Evolutionary conservation across 2,113 vertebrate genomes (phyloP).

Genomic region (Macquaria ambigua): DNA sequence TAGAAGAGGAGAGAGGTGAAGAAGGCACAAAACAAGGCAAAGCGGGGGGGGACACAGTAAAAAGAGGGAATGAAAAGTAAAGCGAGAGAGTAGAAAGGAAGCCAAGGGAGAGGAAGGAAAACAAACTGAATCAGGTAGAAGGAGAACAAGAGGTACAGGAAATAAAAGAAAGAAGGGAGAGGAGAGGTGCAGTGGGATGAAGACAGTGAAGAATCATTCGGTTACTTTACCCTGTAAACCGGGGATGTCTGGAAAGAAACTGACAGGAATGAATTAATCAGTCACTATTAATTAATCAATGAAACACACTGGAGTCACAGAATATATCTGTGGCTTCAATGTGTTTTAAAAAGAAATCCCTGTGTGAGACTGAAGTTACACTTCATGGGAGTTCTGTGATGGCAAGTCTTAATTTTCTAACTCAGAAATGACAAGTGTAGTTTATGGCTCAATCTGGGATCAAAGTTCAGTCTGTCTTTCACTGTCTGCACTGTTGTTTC

Average conservation of each 20-base stretch:
- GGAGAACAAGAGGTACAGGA: neutral
- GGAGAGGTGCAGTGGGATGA: neutral
- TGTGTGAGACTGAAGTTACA: neutral
- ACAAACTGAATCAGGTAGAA: neutral
- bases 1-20: neutral
- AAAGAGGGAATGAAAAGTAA: constrained; percentile 3
- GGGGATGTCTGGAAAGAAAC: neutral
- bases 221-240: neutral
- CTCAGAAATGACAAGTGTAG: neutral
- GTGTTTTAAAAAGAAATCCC: neutral
- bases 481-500: neutral
- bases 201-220: neutral
- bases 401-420: neutral
- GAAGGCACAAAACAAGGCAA: constrained; percentile 2
- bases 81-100: neutral
- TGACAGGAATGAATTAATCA: neutral
- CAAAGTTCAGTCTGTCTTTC: neutral
- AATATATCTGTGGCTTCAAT: neutral
- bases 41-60: neutral
- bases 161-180: neutral
- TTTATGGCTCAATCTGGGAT: neutral
- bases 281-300: neutral
- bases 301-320: no score
- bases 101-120: neutral
- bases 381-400: neutral